Evolutionary conservation across 2,797 vertebrate genomes (phyloP).

Genomic region (Mus minutoides): DNA sequence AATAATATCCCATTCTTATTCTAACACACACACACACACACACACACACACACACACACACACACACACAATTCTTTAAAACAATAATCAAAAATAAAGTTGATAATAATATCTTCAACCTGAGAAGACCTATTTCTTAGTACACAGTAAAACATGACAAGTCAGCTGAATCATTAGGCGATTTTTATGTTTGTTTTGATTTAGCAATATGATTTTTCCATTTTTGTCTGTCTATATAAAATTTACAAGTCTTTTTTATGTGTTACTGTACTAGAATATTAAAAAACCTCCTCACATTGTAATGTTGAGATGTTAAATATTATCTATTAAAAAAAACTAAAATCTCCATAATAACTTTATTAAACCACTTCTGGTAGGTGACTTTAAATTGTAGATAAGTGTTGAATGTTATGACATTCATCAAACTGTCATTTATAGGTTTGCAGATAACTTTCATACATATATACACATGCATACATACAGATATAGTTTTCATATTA

Average conservation of each 20-base stretch:
- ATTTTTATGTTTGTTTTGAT: slow-evolving; percentile 36
- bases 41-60: neutral
- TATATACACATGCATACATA: no score
- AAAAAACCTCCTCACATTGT: neutral
- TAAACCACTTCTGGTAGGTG: neutral
- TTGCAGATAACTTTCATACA: no score
- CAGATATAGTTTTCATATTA: neutral
- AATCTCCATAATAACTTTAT: neutral
- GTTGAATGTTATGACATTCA: neutral
- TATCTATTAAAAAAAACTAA: neutral
- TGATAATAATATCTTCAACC: neutral
- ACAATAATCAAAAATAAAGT: neutral
- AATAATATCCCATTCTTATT: neutral
- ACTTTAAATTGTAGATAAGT: neutral
- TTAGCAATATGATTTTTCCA: neutral
- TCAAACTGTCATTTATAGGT: neutral
- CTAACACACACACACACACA: neutral
- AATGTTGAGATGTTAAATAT: slow-evolving; percentile 5
- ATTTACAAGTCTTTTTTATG: neutral
- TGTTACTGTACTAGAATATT: neutral
- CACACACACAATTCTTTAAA: no score
- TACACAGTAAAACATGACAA: neutral
- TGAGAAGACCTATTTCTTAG: neutral
- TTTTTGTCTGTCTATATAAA: neutral
- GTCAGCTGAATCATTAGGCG: neutral